Evolutionary conservation across 2,888 invertebrate genomes (phyloP), one percentile per base, ranked within the genome.

Genomic region (Galerucella nymphaeae): DNA sequence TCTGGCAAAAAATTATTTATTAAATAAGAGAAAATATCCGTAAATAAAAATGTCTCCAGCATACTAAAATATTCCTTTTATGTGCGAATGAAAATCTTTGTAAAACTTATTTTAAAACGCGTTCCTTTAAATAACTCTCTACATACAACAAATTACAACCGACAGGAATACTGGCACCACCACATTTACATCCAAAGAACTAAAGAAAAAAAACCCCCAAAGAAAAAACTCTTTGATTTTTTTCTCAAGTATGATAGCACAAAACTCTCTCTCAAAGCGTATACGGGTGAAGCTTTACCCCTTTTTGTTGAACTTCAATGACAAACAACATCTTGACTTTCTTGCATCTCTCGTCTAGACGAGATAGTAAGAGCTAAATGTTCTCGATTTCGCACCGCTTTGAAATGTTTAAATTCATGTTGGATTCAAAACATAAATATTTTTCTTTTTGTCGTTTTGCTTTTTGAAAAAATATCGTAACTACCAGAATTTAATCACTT

Each of bases 241-340:
- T 66, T 57, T 66, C 30, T 38, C 53, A 38, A 66, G 66, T 53
- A 66, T 41, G 38, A 66, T 66, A 66, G 57, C 66, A 57, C 55
- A 38, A 59, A 59, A 59, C 61, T 62, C 61, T 11, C 61, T 11
- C 42, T 66, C 66, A 66, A 66, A 66, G 66, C 45, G 45, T 58
- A 58, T 66, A 66, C 45, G 57, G 57, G 66, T 48, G 57, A 57
- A 57, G 66, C 53, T 65, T 53, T 65, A 65, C 30, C 65, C 65
- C 57, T 66, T 66, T 66, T 66, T 66, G 66, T 66, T 66, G 45
- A 58, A 45, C 58, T 62, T 62, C 41, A 62, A 41, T 42, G 57
- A 48, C 58, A 66, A 57, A 58, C 41, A 66, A 66, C 66, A 66
- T 66, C 66, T 66, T 58, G 66, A 66, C 66, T 66, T 66, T 58